Conservation (phyloP, 1,140 invertebrate genomes). For the Campodea augens region DNA sequence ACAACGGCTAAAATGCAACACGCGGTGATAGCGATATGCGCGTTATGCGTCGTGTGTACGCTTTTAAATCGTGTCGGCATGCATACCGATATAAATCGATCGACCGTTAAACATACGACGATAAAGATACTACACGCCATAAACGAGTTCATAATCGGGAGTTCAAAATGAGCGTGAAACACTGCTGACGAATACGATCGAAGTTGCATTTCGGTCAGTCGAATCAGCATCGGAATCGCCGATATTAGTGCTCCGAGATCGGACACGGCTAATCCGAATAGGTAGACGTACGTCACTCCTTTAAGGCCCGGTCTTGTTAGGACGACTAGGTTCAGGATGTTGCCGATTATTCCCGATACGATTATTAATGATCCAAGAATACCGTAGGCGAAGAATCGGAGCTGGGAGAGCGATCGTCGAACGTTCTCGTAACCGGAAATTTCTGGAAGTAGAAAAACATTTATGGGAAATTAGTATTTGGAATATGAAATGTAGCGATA, state of each 20-base stretch:
- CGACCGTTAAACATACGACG: conserved; percentile 27
- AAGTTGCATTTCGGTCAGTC: conserved; percentile 14
- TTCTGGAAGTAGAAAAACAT: no score
- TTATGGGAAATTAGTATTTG: no score
- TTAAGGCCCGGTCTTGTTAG: conserved; percentile 22
- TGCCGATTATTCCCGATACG: conserved; percentile 22
- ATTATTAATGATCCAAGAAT: conserved; percentile 22
- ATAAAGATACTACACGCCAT: conserved; percentile 28
- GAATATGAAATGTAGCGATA: no score
- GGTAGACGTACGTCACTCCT: conserved; percentile 24
- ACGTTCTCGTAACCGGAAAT: no score
- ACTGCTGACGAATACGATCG: conserved; percentile 14
- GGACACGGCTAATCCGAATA: conserved; percentile 23
- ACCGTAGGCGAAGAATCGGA: conserved; percentile 17
- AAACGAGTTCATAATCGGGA: conserved; percentile 23
- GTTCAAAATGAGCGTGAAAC: conserved; percentile 23
- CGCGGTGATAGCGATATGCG: conserved; percentile 19
- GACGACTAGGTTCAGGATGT: conserved; percentile 24
- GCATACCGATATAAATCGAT: conserved; percentile 26
- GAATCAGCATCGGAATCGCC: conserved; percentile 20
- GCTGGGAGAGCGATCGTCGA: no score
- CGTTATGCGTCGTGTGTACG: conserved; percentile 21
- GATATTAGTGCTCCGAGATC: conserved; percentile 22
- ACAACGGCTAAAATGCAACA: conserved; percentile 21
- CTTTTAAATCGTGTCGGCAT: conserved; percentile 23